Evolutionary conservation across 2,888 invertebrate genomes (phyloP).

Genomic region (Melinopterus prodromus): DNA sequence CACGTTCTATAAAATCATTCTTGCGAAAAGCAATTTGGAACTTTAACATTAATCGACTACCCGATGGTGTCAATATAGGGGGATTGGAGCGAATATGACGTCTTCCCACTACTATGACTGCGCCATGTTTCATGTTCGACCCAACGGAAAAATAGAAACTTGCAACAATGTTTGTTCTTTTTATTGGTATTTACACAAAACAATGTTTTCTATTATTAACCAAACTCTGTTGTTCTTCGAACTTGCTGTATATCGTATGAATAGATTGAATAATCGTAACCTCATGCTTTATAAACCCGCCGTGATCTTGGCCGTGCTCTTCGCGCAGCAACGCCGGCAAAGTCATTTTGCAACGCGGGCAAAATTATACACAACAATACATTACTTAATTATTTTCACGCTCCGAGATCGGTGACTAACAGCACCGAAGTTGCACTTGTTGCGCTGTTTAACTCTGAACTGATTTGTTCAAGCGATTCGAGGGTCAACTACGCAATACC

Average conservation of each 20-base stretch:
- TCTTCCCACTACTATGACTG: no score
- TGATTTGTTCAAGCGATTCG: constrained; percentile 18
- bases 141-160: no score
- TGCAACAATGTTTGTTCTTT: no score
- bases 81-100: no score
- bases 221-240: no score
- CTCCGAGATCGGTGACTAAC: constrained; percentile 15
- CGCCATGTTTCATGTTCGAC: no score
- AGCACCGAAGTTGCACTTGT: constrained; percentile 18
- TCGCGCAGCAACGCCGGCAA: constrained; percentile 7
- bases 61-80: no score
- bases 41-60: no score
- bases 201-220: no score
- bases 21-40: no score
- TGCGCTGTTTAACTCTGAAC: constrained; percentile 19
- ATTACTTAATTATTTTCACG: constrained; percentile 21
- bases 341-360: constrained; percentile 16
- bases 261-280: neutral
- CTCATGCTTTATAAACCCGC: neutral
- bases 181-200: no score
- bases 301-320: constrained; percentile 22
- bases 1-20: no score
- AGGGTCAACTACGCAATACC: neutral
- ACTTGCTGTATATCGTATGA: neutral
- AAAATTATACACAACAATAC: constrained; percentile 24